Evolutionary conservation across 2,888 invertebrate species (phyloP), one percentile per base, ranked within the genome.

Genomic region (Aphidius colemani): DNA sequence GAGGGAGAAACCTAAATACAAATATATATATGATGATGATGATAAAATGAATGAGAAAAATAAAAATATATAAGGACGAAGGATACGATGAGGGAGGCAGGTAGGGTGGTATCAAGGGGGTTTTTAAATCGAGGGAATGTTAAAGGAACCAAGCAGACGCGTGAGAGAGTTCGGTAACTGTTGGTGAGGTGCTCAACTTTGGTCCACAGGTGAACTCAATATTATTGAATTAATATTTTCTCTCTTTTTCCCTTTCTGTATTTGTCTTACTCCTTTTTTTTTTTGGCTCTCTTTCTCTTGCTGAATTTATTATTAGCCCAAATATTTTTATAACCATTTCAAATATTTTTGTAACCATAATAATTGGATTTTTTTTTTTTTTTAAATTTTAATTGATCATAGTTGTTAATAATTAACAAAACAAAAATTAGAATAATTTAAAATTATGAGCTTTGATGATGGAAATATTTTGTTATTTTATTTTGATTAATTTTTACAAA

Each of bases 161-260:
- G 78, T 79, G 78, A 78, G 79, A 78, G 78, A 75, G 75, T 74
- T 75, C 64, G 73, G 70, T 60, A 66, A 71, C 66, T 75, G 30
- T 57, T 56, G 53, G 63, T 61, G 66, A 63, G 66, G 78, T 78
- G 76, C 78, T 78, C 76, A 78, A 78, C 75, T 71, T 76, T 71
- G 13, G 58, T 49, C 53, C 50, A 18, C 56, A 66, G 75, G 30
- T 75, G 75, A 76, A 70, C 74, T 72, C 71, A 73, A 73, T 30
- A 72, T 75, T 66, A 68, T 67, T 64, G 39, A 11, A 59, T 10
- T 39, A 51, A n/a, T 49, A 7, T 13, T 49, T 7, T 4, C 10
- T 2, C 11, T 49, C 8, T 8, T 18, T 10, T 30, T 30, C 51
- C 3, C 7, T 18, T 7, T 1, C 45, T 45, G 3, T 45, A 3